Evolutionary conservation across 2,888 invertebrate species (phyloP), one percentile per base, ranked within the genome.

Genomic region (Caenorhabditis zanzibari): DNA sequence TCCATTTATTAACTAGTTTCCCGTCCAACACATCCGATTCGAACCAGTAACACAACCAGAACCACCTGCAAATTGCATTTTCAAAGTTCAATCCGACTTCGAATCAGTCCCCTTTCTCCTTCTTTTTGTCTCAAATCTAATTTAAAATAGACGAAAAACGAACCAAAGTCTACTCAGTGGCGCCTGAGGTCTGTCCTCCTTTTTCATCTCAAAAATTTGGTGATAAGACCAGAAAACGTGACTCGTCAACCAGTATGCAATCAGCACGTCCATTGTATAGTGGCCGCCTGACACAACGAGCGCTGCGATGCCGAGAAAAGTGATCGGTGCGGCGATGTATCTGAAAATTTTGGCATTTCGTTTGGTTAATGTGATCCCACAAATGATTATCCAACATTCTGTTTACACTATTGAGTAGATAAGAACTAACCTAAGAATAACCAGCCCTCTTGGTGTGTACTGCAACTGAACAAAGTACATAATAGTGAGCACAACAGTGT

Each of bases 171-270:
- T 76, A 22, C 89, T 87, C 71, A 92, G 76, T 12, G 91, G 91
- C 7, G 89, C 86, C 38, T 86, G 59, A 1, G 86, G 73, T 35
- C 89, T 71, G 12, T 86, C 81, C 24, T 84, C 85, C 56, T 85
- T 86, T 24, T 74, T 86, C 86, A 90, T 84, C 82, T 92, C 91
- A 69, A 92, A 92, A 93, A 96, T 94, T 86, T 96, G 96, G 93
- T 97, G 97, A 94, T 96, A 96, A 89, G 95, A 95, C 95, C 96
- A 97, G 94, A 92, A 92, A 28, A 91, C 91, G 82, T 91, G 90
- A 35, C 87, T 87, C 32, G 89, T 87, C 47, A 89, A 79, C 91
- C 92, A 92, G 74, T 92, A 92, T 19, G 92, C 92, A 66, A 92
- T 90, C 47, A 92, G 84, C 10, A 92, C 91, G 76, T 91, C 91